phyloP scores from a whole-genome alignment of 2,797 vertebrate species.

The Phoxinus dragarum region DNA sequence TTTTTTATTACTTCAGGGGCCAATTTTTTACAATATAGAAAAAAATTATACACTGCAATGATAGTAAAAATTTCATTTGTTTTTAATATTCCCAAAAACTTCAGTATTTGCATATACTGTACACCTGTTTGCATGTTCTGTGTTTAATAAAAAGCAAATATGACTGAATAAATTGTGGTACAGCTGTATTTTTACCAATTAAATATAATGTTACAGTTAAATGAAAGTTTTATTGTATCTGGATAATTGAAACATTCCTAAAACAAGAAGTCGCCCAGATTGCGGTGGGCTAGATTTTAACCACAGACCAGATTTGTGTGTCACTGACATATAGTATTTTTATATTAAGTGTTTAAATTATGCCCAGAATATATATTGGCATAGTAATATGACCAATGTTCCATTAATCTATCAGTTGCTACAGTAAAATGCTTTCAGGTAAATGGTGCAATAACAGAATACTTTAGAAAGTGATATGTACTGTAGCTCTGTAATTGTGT shows the following conservation, averaged over 20 bases:
- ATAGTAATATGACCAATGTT: background rate
- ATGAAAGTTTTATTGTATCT: background rate
- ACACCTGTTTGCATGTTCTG: background rate
- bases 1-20: background rate
- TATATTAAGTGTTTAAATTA: background rate
- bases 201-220: background rate
- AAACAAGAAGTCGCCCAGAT: background rate
- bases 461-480: background rate
- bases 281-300: constrained; percentile 12
- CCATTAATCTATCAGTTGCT: background rate
- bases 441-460: background rate
- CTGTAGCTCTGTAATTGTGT: background rate
- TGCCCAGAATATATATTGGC: background rate
- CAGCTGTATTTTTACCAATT: too few relatives aligned
- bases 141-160: background rate
- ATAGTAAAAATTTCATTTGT: background rate
- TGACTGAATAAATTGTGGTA: background rate
- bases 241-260: background rate
- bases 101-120: too few relatives aligned
- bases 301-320: background rate
- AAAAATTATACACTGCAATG: background rate
- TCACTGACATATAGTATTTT: background rate
- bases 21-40: too few relatives aligned
- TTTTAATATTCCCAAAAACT: background rate
- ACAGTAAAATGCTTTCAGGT: background rate